These are phyloP conservation scores for Neosilurus hyrtlii DNA, from an alignment of 2,797 vertebrate genomes.

Conservation along the genomic window DNA sequence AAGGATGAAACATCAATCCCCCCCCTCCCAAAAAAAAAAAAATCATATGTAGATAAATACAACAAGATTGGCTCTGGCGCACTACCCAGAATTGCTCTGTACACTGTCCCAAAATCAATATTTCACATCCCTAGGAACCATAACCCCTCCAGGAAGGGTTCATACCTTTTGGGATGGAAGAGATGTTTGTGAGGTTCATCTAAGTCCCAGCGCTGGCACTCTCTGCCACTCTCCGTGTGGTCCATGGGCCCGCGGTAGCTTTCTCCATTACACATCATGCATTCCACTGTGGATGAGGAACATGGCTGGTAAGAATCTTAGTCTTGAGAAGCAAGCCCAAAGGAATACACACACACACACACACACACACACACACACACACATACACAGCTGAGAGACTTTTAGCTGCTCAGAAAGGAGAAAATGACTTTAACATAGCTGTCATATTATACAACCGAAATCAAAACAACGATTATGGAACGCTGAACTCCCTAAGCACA, in stretches of 20 bases:
- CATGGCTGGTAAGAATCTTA: constrained; percentile 48
- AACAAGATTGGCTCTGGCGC: not conserved
- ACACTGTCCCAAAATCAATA: not conserved
- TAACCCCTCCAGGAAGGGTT: constrained; percentile 7
- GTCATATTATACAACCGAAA: constrained; percentile 35
- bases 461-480: constrained; percentile 37
- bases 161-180: constrained; percentile 89
- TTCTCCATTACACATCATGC: constrained; percentile 93
- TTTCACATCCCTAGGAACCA: not conserved
- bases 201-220: constrained; percentile 97
- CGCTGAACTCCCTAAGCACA: constrained; percentile 6
- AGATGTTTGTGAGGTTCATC: constrained; percentile 90
- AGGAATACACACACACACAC: constrained; percentile 31
- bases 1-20: not conserved
- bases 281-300: constrained; percentile 82
- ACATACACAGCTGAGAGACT: constrained; percentile 37
- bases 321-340: constrained; percentile 23
- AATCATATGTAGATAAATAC: not conserved
- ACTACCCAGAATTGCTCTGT: not conserved
- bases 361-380: not conserved
- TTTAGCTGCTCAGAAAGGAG: constrained; percentile 37
- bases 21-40: no score
- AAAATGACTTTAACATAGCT: constrained; percentile 33
- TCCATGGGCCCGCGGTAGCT: constrained; percentile 95
- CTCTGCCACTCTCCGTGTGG: constrained; percentile 90